Evolutionary conservation across 2,797 vertebrate species (phyloP).

Genomic region (Myotis findleyi): DNA sequence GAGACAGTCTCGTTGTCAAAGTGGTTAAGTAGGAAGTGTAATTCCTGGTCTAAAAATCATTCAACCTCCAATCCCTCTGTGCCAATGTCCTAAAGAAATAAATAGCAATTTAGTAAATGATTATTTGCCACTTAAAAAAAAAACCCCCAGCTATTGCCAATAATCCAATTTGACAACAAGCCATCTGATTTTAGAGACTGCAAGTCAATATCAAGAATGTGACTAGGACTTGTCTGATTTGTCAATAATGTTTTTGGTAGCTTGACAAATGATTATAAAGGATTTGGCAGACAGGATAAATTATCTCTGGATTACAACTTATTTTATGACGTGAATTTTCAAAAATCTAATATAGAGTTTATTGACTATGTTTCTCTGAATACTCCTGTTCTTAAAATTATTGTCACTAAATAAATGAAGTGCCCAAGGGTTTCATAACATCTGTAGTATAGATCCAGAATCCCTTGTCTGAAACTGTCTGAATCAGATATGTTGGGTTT

Average conservation of each 20-base stretch:
- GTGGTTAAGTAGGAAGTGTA: conserved; percentile 31
- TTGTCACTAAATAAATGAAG: conserved; percentile 18
- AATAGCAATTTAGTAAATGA: conserved; percentile 73
- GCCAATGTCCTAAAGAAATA: conserved; percentile 62
- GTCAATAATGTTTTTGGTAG: conserved; percentile 11
- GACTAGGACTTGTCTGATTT: conserved; percentile 57
- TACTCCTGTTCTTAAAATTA: background rate
- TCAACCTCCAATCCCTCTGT: background rate
- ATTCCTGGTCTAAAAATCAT: conserved; percentile 8
- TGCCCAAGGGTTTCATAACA: background rate
- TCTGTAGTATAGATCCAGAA: background rate
- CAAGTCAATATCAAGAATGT: conserved; percentile 60
- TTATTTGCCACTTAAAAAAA: conserved; percentile 74
- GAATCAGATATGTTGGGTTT: background rate
- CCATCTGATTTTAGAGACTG: conserved; percentile 51
- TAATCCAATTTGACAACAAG: conserved; percentile 60
- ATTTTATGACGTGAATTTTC: background rate
- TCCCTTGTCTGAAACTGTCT: background rate
- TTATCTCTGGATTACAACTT: conserved; percentile 11
- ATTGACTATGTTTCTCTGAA: conserved; percentile 11
- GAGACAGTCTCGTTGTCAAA: conserved; percentile 38
- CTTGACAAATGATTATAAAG: conserved; percentile 22
- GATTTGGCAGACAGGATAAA: background rate
- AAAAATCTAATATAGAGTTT: background rate
- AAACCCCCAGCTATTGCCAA: conserved; percentile 69